phyloP scores from a whole-genome alignment of 23 tunicate species.

The Diplosoma virens region DNA sequence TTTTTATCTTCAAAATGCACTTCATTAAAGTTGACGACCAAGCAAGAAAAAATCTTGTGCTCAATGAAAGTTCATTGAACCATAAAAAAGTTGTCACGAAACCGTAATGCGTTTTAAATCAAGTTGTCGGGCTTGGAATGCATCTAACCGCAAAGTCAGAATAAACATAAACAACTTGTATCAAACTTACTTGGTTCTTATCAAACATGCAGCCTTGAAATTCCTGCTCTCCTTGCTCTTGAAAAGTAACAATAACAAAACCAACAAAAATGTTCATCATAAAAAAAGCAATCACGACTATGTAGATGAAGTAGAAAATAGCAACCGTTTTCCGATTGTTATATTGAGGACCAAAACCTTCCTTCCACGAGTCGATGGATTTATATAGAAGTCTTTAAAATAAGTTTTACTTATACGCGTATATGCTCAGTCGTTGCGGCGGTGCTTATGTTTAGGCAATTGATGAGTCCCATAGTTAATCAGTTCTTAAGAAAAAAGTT shows the following conservation, averaged over 20 bases:
- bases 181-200: slow-evolving; percentile 78
- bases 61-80: too few species aligned
- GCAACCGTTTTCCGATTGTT: slow-evolving; percentile 87
- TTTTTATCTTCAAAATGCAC: too few species aligned
- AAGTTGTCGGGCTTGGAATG: too few species aligned
- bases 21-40: too few species aligned
- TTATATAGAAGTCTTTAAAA: slow-evolving; percentile 70
- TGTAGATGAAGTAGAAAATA: slow-evolving; percentile 88
- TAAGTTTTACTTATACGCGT: background rate
- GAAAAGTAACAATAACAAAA: slow-evolving; percentile 99
- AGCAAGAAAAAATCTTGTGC: too few species aligned
- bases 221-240: slow-evolving; percentile 99
- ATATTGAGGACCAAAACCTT: slow-evolving; percentile 81
- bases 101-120: too few species aligned
- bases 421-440: too few species aligned
- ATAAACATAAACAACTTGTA: background rate
- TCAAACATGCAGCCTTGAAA: slow-evolving; percentile 93
- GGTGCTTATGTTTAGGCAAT: too few species aligned
- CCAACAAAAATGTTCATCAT: slow-evolving; percentile 99
- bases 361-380: slow-evolving; percentile 90
- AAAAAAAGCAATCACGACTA: slow-evolving; percentile 98
- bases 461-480: too few species aligned
- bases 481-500: too few species aligned
- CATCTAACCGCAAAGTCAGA: too few species aligned
- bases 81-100: too few species aligned